phyloP scores from a whole-genome alignment of 2,888 invertebrate species.

The Trachelus iudaicus region DNA sequence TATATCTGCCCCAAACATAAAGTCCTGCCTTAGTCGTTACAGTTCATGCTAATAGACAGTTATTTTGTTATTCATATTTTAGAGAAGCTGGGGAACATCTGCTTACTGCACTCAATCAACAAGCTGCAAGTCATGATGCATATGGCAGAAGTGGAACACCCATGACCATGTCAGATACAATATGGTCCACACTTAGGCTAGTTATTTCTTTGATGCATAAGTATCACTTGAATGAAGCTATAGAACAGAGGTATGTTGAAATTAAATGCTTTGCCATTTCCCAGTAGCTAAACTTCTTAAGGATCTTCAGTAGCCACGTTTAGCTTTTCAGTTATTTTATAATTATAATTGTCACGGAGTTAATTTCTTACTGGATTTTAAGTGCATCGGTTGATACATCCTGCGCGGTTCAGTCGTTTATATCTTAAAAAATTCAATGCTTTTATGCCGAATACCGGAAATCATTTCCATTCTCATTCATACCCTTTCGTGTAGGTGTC shows the following conservation, averaged over 20 bases:
- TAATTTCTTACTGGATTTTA: too few species aligned
- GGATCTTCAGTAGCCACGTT: too few species aligned
- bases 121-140: constrained; percentile 78
- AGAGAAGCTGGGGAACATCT: constrained; percentile 97
- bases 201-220: constrained; percentile 82
- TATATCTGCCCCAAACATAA: too few species aligned
- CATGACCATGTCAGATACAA: constrained; percentile 85
- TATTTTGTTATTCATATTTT: constrained; percentile 32
- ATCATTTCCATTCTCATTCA: too few species aligned
- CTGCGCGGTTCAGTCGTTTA: too few species aligned
- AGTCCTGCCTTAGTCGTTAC: not conserved
- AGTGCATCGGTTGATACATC: too few species aligned
- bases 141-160: constrained; percentile 63
- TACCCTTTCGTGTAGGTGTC: too few species aligned
- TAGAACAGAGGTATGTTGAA: constrained; percentile 67
- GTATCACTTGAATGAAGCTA: constrained; percentile 68
- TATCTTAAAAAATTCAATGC: too few species aligned
- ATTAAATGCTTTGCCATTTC: not conserved
- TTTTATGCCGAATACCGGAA: too few species aligned
- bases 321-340: too few species aligned
- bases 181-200: constrained; percentile 94
- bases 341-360: too few species aligned
- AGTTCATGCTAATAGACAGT: not conserved
- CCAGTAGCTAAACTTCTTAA: too few species aligned
- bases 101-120: constrained; percentile 91